Base-by-base conservation (phyloP, 2,797 vertebrate species). In the Forpus xanthops region DNA sequence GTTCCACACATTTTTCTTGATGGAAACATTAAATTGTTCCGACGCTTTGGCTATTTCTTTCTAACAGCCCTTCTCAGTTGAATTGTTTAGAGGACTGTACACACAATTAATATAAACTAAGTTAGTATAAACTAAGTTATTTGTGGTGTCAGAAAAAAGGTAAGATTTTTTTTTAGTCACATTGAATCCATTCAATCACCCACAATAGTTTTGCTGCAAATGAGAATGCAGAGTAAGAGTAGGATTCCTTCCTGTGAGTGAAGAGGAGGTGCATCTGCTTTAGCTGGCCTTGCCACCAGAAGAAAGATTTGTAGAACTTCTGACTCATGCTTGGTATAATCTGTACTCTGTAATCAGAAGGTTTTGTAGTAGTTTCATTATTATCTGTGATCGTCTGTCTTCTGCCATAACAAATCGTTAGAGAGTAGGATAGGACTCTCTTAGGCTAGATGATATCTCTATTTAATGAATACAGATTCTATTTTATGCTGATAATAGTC, bases 121-220 rank as follows among this genome's bases (percentile, higher is more conserved):
- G 23, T 53, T 52, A n/a, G n/a, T 49, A 21, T 77, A 53, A 92
- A 91, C 65, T 30, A n/a, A 65, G 23, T 53, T 52, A n/a, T n/a
- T n/a, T 55, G 15, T 45, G 42, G 6, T 4, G 6, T 27, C 0
- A 4, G 11, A 66, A 70, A 15, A 4, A 17, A 12, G 4, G 8
- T 4, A 37, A 52, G 2, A 14, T 20, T 47, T 56, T 72, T 56
- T 72, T 64, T 71, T 33, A 49, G 49, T 3, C 2, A 5, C 64
- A 25, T 2, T 71, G 23, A 67, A 44, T 76, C 15, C 24, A 6
- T 5, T 61, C 18, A 50, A 1, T 85, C 24, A 15, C 6, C 28
- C 4, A 15, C 20, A 12, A 16, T 52, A 37, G 12, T 73, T 92
- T 70, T 87, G 16, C 21, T 56, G 44, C 7, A 71, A 67, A 50